Evolutionary conservation across 2,888 invertebrate genomes (phyloP), one percentile per base, ranked within the genome.

Genomic region (Trisateles emortualis): DNA sequence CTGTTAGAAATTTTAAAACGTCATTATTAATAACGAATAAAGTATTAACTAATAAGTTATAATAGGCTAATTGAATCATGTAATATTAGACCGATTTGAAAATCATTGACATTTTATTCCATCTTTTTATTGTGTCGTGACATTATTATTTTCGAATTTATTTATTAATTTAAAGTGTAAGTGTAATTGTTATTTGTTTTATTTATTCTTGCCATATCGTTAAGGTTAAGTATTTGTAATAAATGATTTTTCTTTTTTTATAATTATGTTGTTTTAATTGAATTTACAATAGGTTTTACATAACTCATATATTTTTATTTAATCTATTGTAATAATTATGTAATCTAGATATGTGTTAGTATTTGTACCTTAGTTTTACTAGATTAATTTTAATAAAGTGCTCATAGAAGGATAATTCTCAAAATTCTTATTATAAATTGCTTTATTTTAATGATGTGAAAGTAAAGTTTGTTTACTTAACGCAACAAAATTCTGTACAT

Each of bases 201-300:
- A 83, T 84, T 87, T 86, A 81, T 81, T 86, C 83, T 87, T 86
- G 89, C 90, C 90, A 87, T 90, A 85, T 73, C 67, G 59, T 68
- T 80, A 77, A 79, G 77, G 44, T 43, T 62, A 60, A 58, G 52
- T 52, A 44, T 60, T 43, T 24, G 49, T 63, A 72, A 72, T 69
- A 56, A 81, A 84, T 84, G 76, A 60, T 63, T 64, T 49, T 60
- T 46, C 54, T 64, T 63, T 42, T 47, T 66, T 69, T 62, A 17
- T 42, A 19, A 0, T 56, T 50, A 30, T 29, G 24, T 49, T 54
- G 4, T 51, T 53, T 46, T 36, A 2, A 36, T 32, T n/a, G n/a
- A n/a, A n/a, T n/a, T n/a, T n/a, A n/a, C n/a, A n/a, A n/a, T n/a
- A n/a, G n/a, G n/a, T n/a, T n/a, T n/a, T n/a, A n/a, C n/a, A n/a